A percentile compares a stretch with the other conserved stretches of the same genome.
These are phyloP conservation scores for Illadopsis cleaveri DNA, from an alignment of 2,113 vertebrate genomes.

Conservation along the genomic window DNA sequence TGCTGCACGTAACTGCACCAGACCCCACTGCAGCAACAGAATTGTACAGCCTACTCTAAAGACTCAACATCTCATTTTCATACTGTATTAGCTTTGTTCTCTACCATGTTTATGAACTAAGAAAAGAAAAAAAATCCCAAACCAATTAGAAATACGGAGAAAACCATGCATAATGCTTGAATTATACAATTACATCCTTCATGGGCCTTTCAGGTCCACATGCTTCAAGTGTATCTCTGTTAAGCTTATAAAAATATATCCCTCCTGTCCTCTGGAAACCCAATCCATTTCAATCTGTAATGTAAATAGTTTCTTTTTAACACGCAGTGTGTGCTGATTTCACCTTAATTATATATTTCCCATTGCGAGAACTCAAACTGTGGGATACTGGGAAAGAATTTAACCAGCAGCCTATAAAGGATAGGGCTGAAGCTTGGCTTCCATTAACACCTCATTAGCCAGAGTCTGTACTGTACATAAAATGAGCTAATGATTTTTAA, in stretches of 20 bases:
- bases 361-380: background rate
- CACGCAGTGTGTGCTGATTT: constrained; percentile 18
- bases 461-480: background rate
- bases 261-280: constrained; percentile 27
- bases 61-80: background rate
- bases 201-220: background rate
- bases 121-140: background rate
- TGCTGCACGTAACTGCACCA: background rate
- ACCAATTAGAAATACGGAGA: background rate
- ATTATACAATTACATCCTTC: constrained; percentile 11
- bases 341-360: constrained; percentile 62
- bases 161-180: background rate
- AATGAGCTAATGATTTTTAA: constrained; percentile 46
- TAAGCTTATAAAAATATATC: constrained; percentile 28
- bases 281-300: constrained; percentile 24
- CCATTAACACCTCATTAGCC: constrained; percentile 49
- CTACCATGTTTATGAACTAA: background rate
- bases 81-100: background rate
- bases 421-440: background rate
- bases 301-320: constrained; percentile 49
- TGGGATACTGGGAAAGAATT: constrained; percentile 53
- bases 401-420: constrained; percentile 43
- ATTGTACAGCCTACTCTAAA: background rate
- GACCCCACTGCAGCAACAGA: background rate
- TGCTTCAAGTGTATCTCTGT: background rate